Base-by-base conservation (phyloP, 1,140 invertebrate genomes). In the Hyphantria cunea region DNA sequence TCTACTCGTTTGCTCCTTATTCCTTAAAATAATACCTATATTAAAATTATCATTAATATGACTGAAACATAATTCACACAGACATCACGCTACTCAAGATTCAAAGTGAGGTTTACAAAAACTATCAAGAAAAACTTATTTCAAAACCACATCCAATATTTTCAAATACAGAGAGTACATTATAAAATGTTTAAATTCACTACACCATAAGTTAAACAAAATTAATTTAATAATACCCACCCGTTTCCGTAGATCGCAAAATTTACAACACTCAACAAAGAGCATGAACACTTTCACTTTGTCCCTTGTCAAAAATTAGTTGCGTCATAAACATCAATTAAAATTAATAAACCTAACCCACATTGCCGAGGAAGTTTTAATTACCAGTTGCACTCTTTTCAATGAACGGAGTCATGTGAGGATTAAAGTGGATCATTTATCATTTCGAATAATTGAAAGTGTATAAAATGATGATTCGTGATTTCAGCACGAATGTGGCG, bases 241-340 rank as follows among this genome's bases (percentile, higher is more conserved):
- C 25, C 11, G 10, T 7, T 53, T 5, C 14, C 11, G 25, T 9
- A 49, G 31, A 7, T n/a, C 15, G 25, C n/a, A 49, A 31, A 49
- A 14, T n/a, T 31, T 25, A 6, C 15, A 42, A 6, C 17, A 41
- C 51, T 25, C 17, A 25, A 1, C 17, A 25, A 25, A 25, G 17
- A 25, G 17, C 5, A 3, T 1, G 17, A 3, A 25, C 13, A 47
- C 53, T 56, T 47, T 56, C 41, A 34, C 53, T 15, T 31, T 9
- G 33, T 9, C 59, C 65, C 53, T 59, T 62, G 51, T 47, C 34
- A 15, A 14, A 14, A 77, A 70, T 74, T 55, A 72, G 42, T 58
- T 44, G 61, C 39, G 63, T 64, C 64, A 80, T 80, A 74, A 81
- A 81, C 68, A 59, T 72, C 78, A 82, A 84, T 84, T 80, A 82